Evolutionary conservation across 2,113 vertebrate genomes (phyloP), one percentile per base, ranked within the genome.

Genomic region (Misgurnus mizolepis): DNA sequence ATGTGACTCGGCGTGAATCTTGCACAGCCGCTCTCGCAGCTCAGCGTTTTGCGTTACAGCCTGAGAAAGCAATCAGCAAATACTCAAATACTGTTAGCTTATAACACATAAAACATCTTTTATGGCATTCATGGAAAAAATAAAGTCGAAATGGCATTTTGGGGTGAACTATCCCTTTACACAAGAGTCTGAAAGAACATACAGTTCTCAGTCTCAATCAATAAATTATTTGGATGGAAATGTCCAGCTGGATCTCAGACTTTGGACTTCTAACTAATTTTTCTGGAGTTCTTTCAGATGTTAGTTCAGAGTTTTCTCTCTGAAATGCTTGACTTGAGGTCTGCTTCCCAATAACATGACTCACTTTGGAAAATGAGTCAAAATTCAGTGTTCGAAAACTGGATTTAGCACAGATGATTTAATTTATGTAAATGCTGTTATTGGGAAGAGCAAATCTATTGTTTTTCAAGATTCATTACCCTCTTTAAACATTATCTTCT

Each of bases 41-140:
- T 99, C 96, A 93, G 94, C 93, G 89, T 97, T 99, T 92, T 99
- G 96, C 88, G 95, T 93, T 95, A 98, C 92, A 90, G 97, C 95
- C 96, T 98, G 94, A 87, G 94, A 92, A 93, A 93, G 91, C 78
- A 95, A 94, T 87, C 91, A 92, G 76, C 61, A 82, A 8, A 85
- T 56, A 78, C 69, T 27, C 47, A 65, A 45, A 76, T 4, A 11
- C 7, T 47, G 43, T 64, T 49, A 34, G 27, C 27, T 34, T 65
- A 66, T 47, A 50, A 71, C 58, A 67, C 65, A 50, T 22, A 58
- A 58, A 58, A 58, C 5, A 58, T 58, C 12, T 7, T 17, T 17
- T 58, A n/a, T 55, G 12, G 55, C 17, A n/a, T 55, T 55, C 55
- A 6, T n/a, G 6, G 17, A n/a, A 58, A 22, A 58, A 7, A 18